Evolutionary conservation across 2,888 invertebrate genomes (phyloP).

Genomic region (Laspeyria flexula): DNA sequence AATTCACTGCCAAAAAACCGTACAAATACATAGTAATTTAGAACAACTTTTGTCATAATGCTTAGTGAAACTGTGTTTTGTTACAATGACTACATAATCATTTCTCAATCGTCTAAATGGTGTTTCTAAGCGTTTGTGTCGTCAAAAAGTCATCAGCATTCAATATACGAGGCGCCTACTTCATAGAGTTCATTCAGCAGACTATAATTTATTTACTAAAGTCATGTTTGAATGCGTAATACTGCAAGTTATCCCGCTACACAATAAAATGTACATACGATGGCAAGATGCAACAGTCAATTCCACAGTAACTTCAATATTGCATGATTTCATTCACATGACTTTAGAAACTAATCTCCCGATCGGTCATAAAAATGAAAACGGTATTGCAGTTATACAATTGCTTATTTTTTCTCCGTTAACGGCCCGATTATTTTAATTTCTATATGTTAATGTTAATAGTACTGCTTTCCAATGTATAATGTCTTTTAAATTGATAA

Average conservation of each 20-base stretch:
- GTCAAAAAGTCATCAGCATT: constrained; percentile 60
- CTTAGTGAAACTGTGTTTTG: not conserved
- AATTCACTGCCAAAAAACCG: not conserved
- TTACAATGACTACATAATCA: constrained; percentile 23
- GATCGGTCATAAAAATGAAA: not conserved
- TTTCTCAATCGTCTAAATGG: constrained; percentile 29
- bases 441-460: constrained; percentile 22
- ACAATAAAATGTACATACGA: constrained; percentile 21
- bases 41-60: not conserved
- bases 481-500: constrained; percentile 34
- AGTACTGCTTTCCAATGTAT: constrained; percentile 31
- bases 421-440: constrained; percentile 3
- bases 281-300: no score
- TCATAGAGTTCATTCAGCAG: constrained; percentile 31
- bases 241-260: constrained; percentile 26
- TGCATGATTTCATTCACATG: not conserved
- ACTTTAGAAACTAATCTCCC: not conserved
- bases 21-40: not conserved
- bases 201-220: constrained; percentile 57
- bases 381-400: not conserved
- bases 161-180: constrained; percentile 20
- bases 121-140: constrained; percentile 42
- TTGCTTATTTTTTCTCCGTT: not conserved
- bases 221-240: constrained; percentile 25
- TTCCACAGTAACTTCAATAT: no score